Base-by-base conservation (phyloP, 2,113 vertebrate genomes). In the Paraplagusia blochii region DNA sequence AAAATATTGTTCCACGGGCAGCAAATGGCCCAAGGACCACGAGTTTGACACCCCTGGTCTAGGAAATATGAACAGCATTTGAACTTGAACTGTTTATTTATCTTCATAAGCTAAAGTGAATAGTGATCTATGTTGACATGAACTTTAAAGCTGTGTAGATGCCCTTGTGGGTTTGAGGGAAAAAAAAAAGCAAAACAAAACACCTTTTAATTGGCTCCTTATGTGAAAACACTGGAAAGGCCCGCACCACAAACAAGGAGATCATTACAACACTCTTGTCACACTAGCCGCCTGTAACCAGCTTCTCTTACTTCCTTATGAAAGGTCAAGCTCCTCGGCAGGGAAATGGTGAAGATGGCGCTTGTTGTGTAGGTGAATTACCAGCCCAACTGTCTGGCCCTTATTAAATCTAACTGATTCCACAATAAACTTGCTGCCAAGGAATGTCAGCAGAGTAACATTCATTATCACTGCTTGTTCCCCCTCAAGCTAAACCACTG, bases 201-300 rank as follows among this genome's bases (percentile, higher is more conserved):
- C 91, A 89, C 80, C 90, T 92, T 90, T 93, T 93, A 96, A 95
- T 93, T 94, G 91, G 90, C 92, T 92, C 90, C 91, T 95, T 91
- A 94, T 95, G 91, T 92, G 91, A 92, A 94, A 93, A 94, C 91
- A 92, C 88, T 88, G 91, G 86, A 85, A 91, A 86, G 92, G 91
- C 93, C 92, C 88, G 91, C 90, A 87, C 83, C 93, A 92, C 91
- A 93, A 29, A 93, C 91, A 90, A 76, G 91, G 88, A 90, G 83
- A 92, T 91, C 90, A 92, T 94, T 94, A 94, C 90, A 85, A 85
- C 87, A 77, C 86, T 89, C 88, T 86, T 81, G 77, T 83, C 86
- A 90, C 88, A 85, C 83, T 85, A 81, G 87, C 87, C 89, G 92
- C 83, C 84, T 72, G 88, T 91, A 90, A 90, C 88, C 88, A 90